Evolutionary conservation across 2,113 vertebrate species (phyloP).

Genomic region (Uria lomvia): DNA sequence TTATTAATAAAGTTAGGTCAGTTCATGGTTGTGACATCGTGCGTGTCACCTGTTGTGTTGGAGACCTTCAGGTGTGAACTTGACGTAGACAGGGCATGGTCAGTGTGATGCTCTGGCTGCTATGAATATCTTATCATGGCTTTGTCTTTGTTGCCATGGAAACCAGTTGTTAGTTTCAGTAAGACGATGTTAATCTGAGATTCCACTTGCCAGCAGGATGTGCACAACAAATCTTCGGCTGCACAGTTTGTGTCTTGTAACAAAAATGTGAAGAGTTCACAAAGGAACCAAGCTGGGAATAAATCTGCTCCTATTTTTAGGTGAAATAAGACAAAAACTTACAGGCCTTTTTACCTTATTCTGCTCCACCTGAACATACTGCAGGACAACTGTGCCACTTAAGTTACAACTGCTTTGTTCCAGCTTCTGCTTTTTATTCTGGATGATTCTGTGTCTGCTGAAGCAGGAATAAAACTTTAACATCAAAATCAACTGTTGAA

Average conservation of each 20-base stretch:
- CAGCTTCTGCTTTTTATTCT: neutral
- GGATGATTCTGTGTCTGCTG: neutral
- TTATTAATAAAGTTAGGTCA: neutral
- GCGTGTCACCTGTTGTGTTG: neutral
- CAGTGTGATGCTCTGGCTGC: neutral
- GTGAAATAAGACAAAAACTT: neutral
- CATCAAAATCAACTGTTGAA: neutral
- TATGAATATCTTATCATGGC: neutral
- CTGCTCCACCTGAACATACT: neutral
- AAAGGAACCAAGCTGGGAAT: neutral
- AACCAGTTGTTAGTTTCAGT: slow-evolving; percentile 54
- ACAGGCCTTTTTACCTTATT: neutral
- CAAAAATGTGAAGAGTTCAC: neutral
- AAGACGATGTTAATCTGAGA: slow-evolving; percentile 69
- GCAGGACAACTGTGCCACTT: neutral
- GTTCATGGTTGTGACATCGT: neutral
- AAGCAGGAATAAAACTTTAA: neutral
- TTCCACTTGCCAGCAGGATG: slow-evolving; percentile 42
- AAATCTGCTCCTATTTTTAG: neutral
- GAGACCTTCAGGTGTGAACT: neutral
- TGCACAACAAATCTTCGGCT: slow-evolving; percentile 19
- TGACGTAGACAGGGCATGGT: neutral
- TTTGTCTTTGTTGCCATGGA: slow-evolving; percentile 55
- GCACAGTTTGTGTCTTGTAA: neutral
- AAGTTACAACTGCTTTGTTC: neutral